Base-by-base conservation (phyloP, 2,797 vertebrate genomes). In the Anguilla megastoma region DNA sequence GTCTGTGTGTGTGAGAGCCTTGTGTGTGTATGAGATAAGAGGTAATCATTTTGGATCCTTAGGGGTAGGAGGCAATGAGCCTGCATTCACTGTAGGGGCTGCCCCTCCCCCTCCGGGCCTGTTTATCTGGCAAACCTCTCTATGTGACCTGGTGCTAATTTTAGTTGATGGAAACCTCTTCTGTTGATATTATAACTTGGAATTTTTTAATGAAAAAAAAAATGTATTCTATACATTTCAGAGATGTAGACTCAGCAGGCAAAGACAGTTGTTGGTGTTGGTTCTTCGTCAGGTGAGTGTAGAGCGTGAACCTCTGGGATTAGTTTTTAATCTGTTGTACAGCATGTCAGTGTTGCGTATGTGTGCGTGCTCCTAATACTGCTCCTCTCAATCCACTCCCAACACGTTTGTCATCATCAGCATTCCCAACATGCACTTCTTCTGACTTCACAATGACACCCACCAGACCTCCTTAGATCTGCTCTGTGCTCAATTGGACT, bases 291-390 rank as follows among this genome's bases (percentile, higher is more conserved):
- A 82, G 79, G 36, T 79, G 74, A 82, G 41, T 50, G 33, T 76
- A 76, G 79, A 82, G 79, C 50, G 74, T 82, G 79, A 82, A 50
- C 79, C 45, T 82, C 79, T 82, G 79, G 79, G 21, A 82, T 82
- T 50, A 82, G 45, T 82, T 82, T 82, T 82, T 48, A 50, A 79
- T 14, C 24, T 50, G 7, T 82, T 82, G 79, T 82, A 50, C 41
- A 82, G 79, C 79, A 82, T 82, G 79, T 82, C 79, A 50, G 45
- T 82, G 79, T 82, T 82, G 79, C 79, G 45, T 82, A 45, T 82
- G 45, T 82, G 21, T 21, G 45, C 21, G 76, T 82, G 21, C 45
- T 76, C 79, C 45, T 21, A 82, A 14, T 82, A 50, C 63, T 69
- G 63, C 63, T 27, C 63, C 24, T 24, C 18, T 69, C 63, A 69